Conservation (phyloP, 2,113 vertebrate species). For the Ramphastos sulfuratus region DNA sequence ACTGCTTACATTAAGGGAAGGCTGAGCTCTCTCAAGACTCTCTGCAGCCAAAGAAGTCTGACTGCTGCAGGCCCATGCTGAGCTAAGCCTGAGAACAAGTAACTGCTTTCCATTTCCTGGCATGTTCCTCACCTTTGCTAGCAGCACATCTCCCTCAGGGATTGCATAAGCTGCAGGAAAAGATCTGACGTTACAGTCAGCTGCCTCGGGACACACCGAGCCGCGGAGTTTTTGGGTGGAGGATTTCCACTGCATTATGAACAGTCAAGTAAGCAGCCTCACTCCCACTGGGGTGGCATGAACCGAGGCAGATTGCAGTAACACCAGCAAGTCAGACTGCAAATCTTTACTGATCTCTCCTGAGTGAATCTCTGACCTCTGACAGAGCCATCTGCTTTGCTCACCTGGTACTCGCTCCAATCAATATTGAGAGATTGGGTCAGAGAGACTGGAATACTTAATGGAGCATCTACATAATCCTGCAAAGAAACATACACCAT, state of each 20-base stretch:
- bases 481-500: conserved; percentile 40
- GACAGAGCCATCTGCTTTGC: neutral
- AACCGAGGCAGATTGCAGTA: neutral
- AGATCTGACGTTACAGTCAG: neutral
- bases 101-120: neutral
- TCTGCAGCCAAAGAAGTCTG: neutral
- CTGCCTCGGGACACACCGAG: neutral
- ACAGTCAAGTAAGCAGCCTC: neutral
- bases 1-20: neutral
- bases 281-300: neutral
- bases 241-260: neutral
- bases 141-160: neutral
- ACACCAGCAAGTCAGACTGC: neutral
- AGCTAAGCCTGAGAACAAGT: neutral
- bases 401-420: conserved; percentile 97
- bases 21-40: neutral
- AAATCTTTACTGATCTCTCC: neutral
- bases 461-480: conserved; percentile 96
- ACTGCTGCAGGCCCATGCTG: rapidly evolving
- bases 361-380: neutral
- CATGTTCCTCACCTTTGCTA: neutral
- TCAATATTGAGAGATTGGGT: conserved; percentile 91
- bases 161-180: neutral
- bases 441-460: conserved; percentile 91
- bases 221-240: neutral